phyloP scores from a whole-genome alignment of 64 coral and sea anemone genomes.

The Montipora sp. region DNA sequence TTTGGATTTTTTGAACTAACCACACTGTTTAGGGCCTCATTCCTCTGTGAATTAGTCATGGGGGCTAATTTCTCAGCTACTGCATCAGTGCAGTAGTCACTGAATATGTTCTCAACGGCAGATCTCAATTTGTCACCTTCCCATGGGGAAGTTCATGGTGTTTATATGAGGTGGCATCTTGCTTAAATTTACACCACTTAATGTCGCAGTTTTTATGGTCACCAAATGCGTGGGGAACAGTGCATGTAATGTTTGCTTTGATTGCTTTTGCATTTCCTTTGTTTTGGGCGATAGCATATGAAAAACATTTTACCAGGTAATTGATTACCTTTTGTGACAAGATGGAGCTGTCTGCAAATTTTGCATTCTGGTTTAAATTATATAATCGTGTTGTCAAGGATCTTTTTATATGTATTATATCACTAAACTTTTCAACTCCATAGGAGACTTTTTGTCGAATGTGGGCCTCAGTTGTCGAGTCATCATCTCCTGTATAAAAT shows the following conservation, averaged over 20 bases:
- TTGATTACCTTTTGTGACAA: constrained; percentile 41
- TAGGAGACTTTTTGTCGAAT: constrained; percentile 52
- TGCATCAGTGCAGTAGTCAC: neutral
- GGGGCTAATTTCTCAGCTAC: too few relatives aligned
- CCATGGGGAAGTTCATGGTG: neutral
- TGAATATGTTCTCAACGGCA: neutral
- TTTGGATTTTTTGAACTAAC: constrained; percentile 37
- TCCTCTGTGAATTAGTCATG: too few relatives aligned
- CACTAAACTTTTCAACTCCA: constrained; percentile 36
- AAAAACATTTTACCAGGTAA: neutral
- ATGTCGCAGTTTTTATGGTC: constrained; percentile 35
- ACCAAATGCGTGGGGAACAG: constrained; percentile 54
- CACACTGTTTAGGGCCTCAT: too few relatives aligned
- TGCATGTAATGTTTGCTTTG: constrained; percentile 14
- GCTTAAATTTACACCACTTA: too few relatives aligned
- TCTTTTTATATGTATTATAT: constrained; percentile 37
- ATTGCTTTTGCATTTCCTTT: constrained; percentile 53
- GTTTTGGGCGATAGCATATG: constrained; percentile 47
- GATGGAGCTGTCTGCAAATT: constrained; percentile 24
- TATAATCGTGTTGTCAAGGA: constrained; percentile 38
- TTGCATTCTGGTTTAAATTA: neutral
- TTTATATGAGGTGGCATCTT: neutral
- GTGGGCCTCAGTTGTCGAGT: constrained; percentile 72
- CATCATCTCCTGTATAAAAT: too few relatives aligned
- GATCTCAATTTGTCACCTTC: neutral